These are phyloP conservation scores for Sinella curviseta DNA, from an alignment of 1,140 invertebrate species.

Conservation along the genomic window DNA sequence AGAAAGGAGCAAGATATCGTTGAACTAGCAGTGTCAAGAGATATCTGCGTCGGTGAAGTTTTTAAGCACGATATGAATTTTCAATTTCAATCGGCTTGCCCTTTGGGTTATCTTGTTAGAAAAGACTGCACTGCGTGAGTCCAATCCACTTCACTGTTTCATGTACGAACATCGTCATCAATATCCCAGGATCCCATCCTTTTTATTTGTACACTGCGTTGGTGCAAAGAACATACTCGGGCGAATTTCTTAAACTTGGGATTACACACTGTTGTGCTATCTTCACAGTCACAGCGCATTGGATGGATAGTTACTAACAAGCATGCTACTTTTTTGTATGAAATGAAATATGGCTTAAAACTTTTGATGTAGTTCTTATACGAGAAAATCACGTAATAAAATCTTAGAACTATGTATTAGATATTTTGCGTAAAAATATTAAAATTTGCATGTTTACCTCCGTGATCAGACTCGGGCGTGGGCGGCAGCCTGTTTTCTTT, in stretches of 20 bases:
- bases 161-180: not conserved
- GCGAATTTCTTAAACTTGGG: too few relatives aligned
- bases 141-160: not conserved
- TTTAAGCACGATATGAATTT: constrained; percentile 2
- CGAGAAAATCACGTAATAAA: not conserved
- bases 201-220: not conserved
- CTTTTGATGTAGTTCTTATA: not conserved
- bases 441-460: not conserved
- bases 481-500: constrained; percentile 47
- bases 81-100: constrained; percentile 18
- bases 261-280: too few relatives aligned
- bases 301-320: not conserved
- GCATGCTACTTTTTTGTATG: not conserved
- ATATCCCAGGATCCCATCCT: too few relatives aligned
- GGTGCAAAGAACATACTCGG: not conserved
- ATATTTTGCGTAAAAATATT: too few relatives aligned
- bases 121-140: not conserved
- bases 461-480: constrained; percentile 44
- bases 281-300: too few relatives aligned
- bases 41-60: not conserved
- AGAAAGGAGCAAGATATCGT: too few relatives aligned
- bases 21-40: not conserved
- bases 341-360: not conserved
- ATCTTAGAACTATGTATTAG: too few relatives aligned
- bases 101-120: not conserved